Evolutionary conservation across 2,797 vertebrate species (phyloP).

Genomic region (Malacoraja senta): DNA sequence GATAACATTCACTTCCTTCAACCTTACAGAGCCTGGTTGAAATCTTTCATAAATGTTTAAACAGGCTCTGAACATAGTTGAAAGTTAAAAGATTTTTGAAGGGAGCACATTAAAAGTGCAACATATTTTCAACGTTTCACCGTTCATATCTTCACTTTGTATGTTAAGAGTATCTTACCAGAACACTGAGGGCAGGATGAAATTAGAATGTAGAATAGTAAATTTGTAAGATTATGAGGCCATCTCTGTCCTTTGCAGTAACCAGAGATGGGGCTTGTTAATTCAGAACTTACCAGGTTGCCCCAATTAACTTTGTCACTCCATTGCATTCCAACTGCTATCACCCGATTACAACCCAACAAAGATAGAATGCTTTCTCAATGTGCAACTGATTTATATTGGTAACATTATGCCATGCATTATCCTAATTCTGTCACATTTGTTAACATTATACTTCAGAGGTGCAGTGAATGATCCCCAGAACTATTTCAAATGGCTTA

Average conservation of each 20-base stretch:
- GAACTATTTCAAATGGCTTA: not conserved
- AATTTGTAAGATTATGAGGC: not conserved
- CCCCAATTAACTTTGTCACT: not conserved
- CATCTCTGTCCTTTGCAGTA: not conserved
- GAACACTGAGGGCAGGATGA: not conserved
- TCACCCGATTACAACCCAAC: not conserved
- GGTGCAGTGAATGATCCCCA: not conserved
- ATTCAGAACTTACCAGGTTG: not conserved
- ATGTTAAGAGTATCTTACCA: not conserved
- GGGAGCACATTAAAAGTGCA: not conserved
- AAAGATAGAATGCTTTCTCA: not conserved
- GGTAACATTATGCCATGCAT: not conserved
- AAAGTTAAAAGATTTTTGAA: not conserved
- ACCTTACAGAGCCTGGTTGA: slow-evolving; percentile 4
- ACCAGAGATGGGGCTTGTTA: not conserved
- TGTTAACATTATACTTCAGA: not conserved
- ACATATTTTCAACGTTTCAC: too few relatives aligned
- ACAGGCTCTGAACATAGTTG: not conserved
- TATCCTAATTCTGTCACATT: not conserved
- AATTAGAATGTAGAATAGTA: not conserved
- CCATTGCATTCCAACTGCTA: not conserved
- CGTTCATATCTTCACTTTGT: not conserved
- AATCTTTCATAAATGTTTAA: slow-evolving; percentile 17
- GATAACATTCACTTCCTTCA: not conserved
- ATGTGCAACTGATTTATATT: not conserved